phyloP scores from a whole-genome alignment of 2,797 vertebrate species.

The Brachyrhaphis roseni region DNA sequence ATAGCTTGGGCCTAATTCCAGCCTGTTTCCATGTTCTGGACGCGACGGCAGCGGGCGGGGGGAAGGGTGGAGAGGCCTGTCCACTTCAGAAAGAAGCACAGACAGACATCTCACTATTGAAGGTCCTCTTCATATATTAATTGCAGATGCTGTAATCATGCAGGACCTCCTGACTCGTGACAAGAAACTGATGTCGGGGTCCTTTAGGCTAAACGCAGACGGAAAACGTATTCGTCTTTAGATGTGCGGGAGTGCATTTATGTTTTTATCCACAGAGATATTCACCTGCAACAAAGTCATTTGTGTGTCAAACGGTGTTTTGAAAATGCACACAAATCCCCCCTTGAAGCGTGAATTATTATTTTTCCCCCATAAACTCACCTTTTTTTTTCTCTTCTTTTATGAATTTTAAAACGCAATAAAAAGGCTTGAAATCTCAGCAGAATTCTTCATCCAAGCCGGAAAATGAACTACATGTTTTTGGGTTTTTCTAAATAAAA shows the following conservation, averaged over 20 bases:
- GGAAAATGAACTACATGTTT: slow-evolving; percentile 16
- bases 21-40: slow-evolving; percentile 18
- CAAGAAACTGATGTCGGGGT: slow-evolving; percentile 10
- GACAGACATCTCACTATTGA: slow-evolving; percentile 2
- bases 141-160: slow-evolving; percentile 7
- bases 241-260: not conserved
- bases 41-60: not conserved
- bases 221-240: not conserved
- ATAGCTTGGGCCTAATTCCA: slow-evolving; percentile 22
- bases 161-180: not conserved
- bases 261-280: not conserved
- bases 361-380: slow-evolving; percentile 13
- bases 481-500: too few species aligned
- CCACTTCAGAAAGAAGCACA: slow-evolving; percentile 9
- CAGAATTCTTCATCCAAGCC: slow-evolving; percentile 13
- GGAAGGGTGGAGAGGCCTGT: not conserved
- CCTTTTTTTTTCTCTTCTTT: slow-evolving; percentile 11
- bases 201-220: not conserved
- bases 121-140: not conserved
- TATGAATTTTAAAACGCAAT: slow-evolving; percentile 18
- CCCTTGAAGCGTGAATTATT: slow-evolving; percentile 5
- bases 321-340: slow-evolving; percentile 15
- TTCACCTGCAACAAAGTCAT: not conserved
- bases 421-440: slow-evolving; percentile 9
- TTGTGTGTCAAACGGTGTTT: not conserved